Evolutionary conservation across 2,797 vertebrate species (phyloP).

Genomic region (Microctenopoma stevenorrisi): DNA sequence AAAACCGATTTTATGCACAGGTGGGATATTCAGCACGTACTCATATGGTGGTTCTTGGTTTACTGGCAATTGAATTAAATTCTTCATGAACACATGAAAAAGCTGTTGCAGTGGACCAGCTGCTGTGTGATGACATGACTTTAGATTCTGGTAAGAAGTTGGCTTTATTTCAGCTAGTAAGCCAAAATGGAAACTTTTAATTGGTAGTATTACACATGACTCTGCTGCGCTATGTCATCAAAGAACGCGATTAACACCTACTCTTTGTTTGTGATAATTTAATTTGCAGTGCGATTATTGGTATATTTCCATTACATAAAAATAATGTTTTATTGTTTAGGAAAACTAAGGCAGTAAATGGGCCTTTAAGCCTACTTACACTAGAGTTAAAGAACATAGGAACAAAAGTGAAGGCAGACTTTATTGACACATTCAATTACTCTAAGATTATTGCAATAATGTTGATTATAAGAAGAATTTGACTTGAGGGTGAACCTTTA

Average conservation of each 20-base stretch:
- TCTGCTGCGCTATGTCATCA: slow-evolving; percentile 11
- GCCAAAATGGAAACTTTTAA: slow-evolving; percentile 12
- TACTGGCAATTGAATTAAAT: slow-evolving; percentile 5
- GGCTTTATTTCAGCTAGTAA: neutral
- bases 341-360: slow-evolving; percentile 16
- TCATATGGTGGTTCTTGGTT: slow-evolving; percentile 21
- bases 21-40: slow-evolving; percentile 33
- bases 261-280: slow-evolving; percentile 14
- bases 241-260: slow-evolving; percentile 2
- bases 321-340: neutral
- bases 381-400: too few relatives aligned
- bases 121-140: slow-evolving; percentile 7
- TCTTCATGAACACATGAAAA: slow-evolving; percentile 13
- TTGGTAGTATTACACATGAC: neutral
- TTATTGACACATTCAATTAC: neutral
- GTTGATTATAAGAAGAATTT: neutral
- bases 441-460: neutral
- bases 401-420: slow-evolving; percentile 1
- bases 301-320: slow-evolving; percentile 1
- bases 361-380: neutral
- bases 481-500: slow-evolving; percentile 30
- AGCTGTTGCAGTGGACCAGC: neutral
- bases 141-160: neutral
- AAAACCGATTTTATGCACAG: slow-evolving; percentile 56
- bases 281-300: neutral